Conservation (phyloP, 2,797 vertebrate species). For the Eurystomus glaucurus region DNA sequence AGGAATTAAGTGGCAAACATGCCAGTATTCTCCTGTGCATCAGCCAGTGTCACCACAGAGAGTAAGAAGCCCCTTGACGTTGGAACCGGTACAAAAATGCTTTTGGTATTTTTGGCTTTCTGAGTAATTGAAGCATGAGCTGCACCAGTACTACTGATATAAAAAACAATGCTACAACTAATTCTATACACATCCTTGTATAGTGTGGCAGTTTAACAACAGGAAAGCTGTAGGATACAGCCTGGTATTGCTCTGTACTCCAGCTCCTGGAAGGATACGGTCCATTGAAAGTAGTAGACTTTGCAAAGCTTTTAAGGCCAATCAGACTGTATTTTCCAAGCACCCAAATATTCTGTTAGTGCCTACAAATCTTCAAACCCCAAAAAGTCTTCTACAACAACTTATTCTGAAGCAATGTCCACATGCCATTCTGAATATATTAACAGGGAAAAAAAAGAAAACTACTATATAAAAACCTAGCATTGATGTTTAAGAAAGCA, state of each 20-base stretch:
- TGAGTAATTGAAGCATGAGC: background rate
- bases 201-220: background rate
- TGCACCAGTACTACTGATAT: background rate
- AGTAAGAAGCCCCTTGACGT: background rate
- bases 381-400: background rate
- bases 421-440: background rate
- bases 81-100: background rate
- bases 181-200: background rate
- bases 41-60: background rate
- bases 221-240: background rate
- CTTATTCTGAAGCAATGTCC: background rate
- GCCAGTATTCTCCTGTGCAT: background rate
- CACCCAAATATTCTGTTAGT: background rate
- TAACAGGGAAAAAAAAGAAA: background rate
- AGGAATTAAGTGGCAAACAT: slow-evolving; percentile 43
- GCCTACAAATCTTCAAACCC: background rate
- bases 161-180: background rate
- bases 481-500: background rate
- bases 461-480: background rate
- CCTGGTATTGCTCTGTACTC: background rate
- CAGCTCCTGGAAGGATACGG: background rate
- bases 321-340: background rate
- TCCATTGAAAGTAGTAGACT: background rate
- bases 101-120: background rate
- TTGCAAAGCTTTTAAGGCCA: background rate